Evolutionary conservation across 2,113 vertebrate genomes (phyloP).

Genomic region (Brachirus orientalis): DNA sequence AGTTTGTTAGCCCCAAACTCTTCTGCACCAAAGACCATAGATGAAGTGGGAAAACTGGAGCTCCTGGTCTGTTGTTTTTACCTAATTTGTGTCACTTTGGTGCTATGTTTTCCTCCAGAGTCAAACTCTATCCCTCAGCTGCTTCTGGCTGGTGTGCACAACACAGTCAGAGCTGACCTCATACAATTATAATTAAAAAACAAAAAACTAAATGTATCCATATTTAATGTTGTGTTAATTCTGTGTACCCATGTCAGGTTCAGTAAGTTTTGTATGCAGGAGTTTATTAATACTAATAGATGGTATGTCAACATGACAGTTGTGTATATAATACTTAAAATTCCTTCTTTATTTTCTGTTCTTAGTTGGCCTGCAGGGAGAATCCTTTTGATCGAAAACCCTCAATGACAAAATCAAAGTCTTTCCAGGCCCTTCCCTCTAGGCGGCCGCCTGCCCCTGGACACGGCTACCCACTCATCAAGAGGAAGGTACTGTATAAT

Average conservation of each 20-base stretch:
- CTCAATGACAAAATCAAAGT: constrained; percentile 79
- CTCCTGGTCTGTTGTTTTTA: too few species aligned
- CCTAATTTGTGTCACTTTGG: too few species aligned
- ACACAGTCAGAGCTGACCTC: too few species aligned
- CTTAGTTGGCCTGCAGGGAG: constrained; percentile 85
- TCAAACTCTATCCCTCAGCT: too few species aligned
- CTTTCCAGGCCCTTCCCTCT: constrained; percentile 79
- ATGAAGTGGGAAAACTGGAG: too few species aligned
- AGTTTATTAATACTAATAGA: neutral
- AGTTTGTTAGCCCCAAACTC: too few species aligned
- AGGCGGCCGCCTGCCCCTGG: constrained; percentile 84
- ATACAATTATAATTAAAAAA: too few species aligned
- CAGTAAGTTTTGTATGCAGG: neutral
- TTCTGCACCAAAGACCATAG: too few species aligned
- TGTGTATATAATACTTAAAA: neutral
- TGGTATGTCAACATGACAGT: neutral
- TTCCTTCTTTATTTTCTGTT: neutral
- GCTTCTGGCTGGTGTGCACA: too few species aligned
- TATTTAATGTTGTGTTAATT: neutral
- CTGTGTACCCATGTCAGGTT: constrained; percentile 1
- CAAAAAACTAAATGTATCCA: too few species aligned
- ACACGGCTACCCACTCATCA: constrained; percentile 92
- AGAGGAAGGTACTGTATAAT: constrained; percentile 88
- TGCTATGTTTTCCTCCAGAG: too few species aligned
- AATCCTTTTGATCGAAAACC: constrained; percentile 85